phyloP scores from a whole-genome alignment of 2,113 vertebrate species.

The Erythrocercus mccallii region DNA sequence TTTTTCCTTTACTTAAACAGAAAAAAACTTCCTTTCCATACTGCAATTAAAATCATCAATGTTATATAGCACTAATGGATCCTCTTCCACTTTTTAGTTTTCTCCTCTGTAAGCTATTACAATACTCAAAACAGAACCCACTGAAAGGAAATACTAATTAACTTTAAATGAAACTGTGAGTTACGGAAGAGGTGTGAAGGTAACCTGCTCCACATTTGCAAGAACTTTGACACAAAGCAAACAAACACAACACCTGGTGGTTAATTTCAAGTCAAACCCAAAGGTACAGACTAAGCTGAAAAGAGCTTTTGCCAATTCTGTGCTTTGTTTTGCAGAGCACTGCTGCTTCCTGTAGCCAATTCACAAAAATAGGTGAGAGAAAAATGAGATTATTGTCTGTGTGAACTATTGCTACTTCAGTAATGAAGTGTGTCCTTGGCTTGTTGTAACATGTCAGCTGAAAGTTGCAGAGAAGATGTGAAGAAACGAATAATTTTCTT shows the following conservation, averaged over 20 bases:
- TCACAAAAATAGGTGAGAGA: neutral
- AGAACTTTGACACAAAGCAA: neutral
- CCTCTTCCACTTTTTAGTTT: neutral
- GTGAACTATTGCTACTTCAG: neutral
- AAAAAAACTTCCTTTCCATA: neutral
- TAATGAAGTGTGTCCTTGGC: neutral
- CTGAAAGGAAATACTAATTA: neutral
- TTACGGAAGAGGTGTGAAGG: neutral
- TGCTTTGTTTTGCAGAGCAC: neutral
- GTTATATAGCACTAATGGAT: neutral
- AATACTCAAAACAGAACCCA: neutral
- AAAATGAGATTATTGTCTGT: neutral
- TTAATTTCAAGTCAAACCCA: neutral
- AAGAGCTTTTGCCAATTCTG: neutral
- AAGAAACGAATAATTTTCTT: neutral
- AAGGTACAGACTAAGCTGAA: neutral
- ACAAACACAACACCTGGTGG: neutral
- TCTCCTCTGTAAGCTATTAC: neutral
- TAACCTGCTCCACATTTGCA: neutral
- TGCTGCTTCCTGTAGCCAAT: neutral
- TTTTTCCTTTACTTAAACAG: constrained; percentile 40
- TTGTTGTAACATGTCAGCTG: neutral
- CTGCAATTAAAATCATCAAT: constrained; percentile 26
- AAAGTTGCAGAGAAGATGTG: neutral
- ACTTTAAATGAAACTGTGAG: neutral